These are phyloP conservation scores for Callyntrura sp. DNA, from an alignment of 2,888 invertebrate genomes.

Conservation along the genomic window DNA sequence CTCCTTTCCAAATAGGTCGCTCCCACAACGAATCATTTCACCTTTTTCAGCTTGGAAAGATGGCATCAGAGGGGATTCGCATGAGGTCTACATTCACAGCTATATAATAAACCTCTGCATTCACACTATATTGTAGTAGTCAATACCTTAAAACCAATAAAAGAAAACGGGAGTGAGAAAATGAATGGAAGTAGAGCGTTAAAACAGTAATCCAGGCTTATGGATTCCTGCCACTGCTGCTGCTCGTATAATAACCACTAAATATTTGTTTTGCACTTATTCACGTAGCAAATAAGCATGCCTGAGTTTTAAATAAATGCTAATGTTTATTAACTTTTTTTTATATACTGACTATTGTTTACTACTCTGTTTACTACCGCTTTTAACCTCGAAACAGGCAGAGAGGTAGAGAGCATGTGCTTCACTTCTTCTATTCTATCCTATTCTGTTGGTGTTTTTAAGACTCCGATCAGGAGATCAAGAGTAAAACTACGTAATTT, in stretches of 20 bases:
- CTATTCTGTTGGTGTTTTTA: constrained; percentile 35
- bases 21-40: constrained; percentile 93
- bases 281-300: not conserved
- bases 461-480: constrained; percentile 51
- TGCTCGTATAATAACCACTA: constrained; percentile 3
- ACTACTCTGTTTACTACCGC: constrained; percentile 12
- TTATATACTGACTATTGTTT: not conserved
- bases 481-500: constrained; percentile 48
- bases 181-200: constrained; percentile 44
- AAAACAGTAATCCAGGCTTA: constrained; percentile 40
- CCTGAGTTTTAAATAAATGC: constrained; percentile 15
- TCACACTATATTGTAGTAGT: not conserved
- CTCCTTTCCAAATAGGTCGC: constrained; percentile 89
- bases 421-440: constrained; percentile 26
- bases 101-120: not conserved
- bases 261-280: constrained; percentile 10
- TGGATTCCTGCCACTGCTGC: constrained; percentile 21
- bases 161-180: constrained; percentile 14
- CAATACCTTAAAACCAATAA: not conserved
- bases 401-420: constrained; percentile 40
- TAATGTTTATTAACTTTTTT: constrained; percentile 26
- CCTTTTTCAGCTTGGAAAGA: constrained; percentile 92
- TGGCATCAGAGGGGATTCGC: constrained; percentile 91
- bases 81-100: constrained; percentile 85
- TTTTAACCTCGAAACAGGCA: constrained; percentile 43